These are phyloP conservation scores for Eilema sororculum DNA, from an alignment of 2,888 invertebrate genomes.

Conservation along the genomic window DNA sequence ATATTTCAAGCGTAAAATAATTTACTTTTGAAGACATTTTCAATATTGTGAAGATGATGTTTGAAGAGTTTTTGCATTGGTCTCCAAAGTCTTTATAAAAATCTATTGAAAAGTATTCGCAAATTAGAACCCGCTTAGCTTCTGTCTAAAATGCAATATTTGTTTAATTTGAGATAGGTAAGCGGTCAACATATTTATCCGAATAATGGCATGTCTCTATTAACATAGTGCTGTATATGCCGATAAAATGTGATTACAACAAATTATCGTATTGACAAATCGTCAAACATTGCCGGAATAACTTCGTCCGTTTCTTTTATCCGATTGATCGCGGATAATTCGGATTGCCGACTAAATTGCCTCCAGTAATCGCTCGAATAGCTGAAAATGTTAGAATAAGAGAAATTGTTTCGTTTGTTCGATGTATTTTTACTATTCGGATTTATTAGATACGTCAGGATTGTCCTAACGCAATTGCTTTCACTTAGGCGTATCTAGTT, in stretches of 20 bases:
- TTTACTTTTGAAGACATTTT: no score
- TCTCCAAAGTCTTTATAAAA: no score
- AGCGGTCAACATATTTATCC: no score
- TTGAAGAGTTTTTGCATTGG: no score
- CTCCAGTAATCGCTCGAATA: constrained; percentile 56
- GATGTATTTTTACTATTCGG: constrained; percentile 7
- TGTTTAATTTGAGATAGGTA: no score
- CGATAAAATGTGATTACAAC: constrained; percentile 27
- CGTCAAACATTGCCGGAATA: constrained; percentile 63
- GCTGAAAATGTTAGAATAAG: constrained; percentile 36
- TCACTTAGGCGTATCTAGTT: constrained; percentile 1
- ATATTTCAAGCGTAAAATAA: no score
- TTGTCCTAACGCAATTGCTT: constrained; percentile 14
- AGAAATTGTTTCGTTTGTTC: constrained; percentile 32
- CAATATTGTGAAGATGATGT: no score
- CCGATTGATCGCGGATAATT: constrained; percentile 82
- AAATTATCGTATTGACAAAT: constrained; percentile 71
- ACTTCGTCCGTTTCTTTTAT: constrained; percentile 75
- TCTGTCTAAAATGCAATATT: neutral
- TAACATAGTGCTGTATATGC: constrained; percentile 7
- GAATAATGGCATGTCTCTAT: neutral
- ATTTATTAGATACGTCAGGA: constrained; percentile 15
- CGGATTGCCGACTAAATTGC: constrained; percentile 72
- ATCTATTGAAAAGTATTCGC: neutral
- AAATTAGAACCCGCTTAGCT: neutral